These are phyloP conservation scores for Euproctis similis DNA, from an alignment of 2,888 invertebrate genomes.

Conservation along the genomic window DNA sequence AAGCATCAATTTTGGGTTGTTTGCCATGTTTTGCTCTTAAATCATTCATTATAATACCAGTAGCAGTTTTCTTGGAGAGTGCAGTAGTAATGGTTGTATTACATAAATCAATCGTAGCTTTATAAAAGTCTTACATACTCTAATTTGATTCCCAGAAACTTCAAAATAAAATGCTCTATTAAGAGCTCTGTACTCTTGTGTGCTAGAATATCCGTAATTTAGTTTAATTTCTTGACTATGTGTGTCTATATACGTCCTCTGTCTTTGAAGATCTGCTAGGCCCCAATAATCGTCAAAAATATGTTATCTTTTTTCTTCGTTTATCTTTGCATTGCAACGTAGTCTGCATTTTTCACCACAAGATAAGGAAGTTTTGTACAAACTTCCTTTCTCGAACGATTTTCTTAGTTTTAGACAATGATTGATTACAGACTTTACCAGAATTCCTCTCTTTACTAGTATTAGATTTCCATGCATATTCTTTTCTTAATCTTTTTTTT, in stretches of 20 bases:
- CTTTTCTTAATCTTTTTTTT: slow-evolving; percentile 2
- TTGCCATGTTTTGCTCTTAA: slow-evolving; percentile 6
- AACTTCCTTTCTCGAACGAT: slow-evolving; percentile 5
- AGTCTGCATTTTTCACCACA: slow-evolving; percentile 11
- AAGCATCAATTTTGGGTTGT: slow-evolving; percentile 3
- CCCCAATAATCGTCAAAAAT: slow-evolving; percentile 6
- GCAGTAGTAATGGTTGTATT: slow-evolving; percentile 9
- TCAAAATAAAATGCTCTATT: slow-evolving; percentile 2
- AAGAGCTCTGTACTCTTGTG: not conserved
- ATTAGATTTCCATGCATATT: slow-evolving; percentile 5
- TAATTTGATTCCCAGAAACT: slow-evolving; percentile 1
- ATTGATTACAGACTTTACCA: slow-evolving; percentile 6
- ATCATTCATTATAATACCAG: slow-evolving; percentile 4
- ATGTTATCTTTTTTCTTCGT: slow-evolving; percentile 7
- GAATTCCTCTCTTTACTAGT: slow-evolving; percentile 5
- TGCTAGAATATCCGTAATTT: slow-evolving; percentile 1
- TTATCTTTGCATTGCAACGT: slow-evolving; percentile 9
- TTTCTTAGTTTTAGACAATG: slow-evolving; percentile 5
- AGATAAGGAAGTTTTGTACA: slow-evolving; percentile 6
- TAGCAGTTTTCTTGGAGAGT: slow-evolving; percentile 3
- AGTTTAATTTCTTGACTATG: slow-evolving; percentile 1
- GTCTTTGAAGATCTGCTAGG: not conserved
- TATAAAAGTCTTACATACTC: slow-evolving; percentile 10
- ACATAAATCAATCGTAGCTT: slow-evolving; percentile 8
- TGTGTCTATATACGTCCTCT: not conserved